Conservation (phyloP, 2,888 invertebrate genomes). For the Leptopterna dolabrata region DNA sequence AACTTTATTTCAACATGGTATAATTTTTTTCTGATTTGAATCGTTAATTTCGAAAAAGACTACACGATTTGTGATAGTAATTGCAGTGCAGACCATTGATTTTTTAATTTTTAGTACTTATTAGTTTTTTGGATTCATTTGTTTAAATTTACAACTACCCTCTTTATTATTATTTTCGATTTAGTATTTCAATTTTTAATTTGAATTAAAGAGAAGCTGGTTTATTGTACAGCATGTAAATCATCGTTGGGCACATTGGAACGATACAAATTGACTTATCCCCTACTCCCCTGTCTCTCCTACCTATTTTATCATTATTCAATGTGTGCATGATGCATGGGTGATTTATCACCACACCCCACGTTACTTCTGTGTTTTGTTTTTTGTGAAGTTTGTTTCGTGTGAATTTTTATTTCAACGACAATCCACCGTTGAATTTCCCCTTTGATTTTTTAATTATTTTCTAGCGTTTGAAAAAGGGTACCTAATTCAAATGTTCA, state of each 20-base stretch:
- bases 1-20: slow-evolving; percentile 13
- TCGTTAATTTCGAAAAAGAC: slow-evolving; percentile 8
- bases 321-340: slow-evolving; percentile 3
- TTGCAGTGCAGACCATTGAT: slow-evolving; percentile 28
- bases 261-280: slow-evolving; percentile 34
- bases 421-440: not conserved
- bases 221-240: slow-evolving; percentile 50
- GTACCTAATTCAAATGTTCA: no score
- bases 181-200: slow-evolving; percentile 56
- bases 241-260: slow-evolving; percentile 53
- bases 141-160: slow-evolving; percentile 42
- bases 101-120: slow-evolving; percentile 54
- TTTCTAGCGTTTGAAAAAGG: no score
- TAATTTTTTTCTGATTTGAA: slow-evolving; percentile 4
- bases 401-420: not conserved
- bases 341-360: not conserved
- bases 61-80: slow-evolving; percentile 6
- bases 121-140: slow-evolving; percentile 53
- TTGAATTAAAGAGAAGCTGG: slow-evolving; percentile 55
- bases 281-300: slow-evolving; percentile 34
- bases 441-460: no score
- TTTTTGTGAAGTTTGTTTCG: not conserved
- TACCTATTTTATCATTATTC: not conserved
- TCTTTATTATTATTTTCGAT: slow-evolving; percentile 56
- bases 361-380: not conserved